Evolutionary conservation across 2,797 vertebrate genomes (phyloP), one percentile per base, ranked within the genome.

Genomic region (Acipenser ruthenus): DNA sequence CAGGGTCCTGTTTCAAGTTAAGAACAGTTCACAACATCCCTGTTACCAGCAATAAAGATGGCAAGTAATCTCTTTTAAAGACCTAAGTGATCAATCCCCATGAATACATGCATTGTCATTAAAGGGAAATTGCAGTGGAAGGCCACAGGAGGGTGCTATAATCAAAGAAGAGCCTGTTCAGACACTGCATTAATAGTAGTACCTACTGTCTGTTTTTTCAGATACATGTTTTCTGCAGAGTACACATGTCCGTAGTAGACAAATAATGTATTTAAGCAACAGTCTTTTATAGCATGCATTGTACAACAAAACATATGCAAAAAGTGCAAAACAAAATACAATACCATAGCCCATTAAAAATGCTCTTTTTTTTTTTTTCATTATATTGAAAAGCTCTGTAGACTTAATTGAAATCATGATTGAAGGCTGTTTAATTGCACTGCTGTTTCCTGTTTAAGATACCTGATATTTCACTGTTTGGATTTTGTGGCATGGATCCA

Each of bases 21-120:
- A 85, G 96, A 72, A 99, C 96, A 0, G 94, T 98, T 70, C 96
- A 99, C 88, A 98, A 95, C 83, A 96, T 98, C 83, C 96, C 96
- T 0, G 94, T 99, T 82, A 99, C 95, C 82, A 94, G 93, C 82
- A 94, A 97, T 85, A 98, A 98, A 88, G 96, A 99, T 0, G 95
- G 96, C 98, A 84, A 88, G 88, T 61, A 50, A 55, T 61, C 10
- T 52, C 6, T n/a, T 53, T 53, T 4, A 12, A 8, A 53, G 11
- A 53, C 51, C 8, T 12, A 7, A 1, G 12, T 37, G 23, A 37
- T 37, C 1, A 37, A 37, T 37, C 23, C 23, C 23, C 2, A 37
- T 37, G 23, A 37, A 37, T n/a, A n/a, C 2, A n/a, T 58, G 10
- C 55, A 11, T 13, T 3, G 11, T 58, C 8, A 62, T 10, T 8